phyloP scores from a whole-genome alignment of 2,888 invertebrate genomes.

The Timema cristinae region DNA sequence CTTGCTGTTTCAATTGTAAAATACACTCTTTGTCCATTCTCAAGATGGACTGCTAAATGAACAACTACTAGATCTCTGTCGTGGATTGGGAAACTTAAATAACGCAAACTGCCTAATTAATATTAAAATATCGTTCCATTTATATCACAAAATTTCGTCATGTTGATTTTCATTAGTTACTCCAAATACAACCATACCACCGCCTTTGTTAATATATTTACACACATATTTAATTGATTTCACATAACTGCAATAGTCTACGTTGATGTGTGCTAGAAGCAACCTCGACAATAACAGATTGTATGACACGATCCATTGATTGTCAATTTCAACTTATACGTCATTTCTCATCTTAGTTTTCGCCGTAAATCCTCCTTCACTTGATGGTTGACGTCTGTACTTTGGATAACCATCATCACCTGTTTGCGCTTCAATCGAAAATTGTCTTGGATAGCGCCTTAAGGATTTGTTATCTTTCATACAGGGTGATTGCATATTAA shows the following conservation, averaged over 20 bases:
- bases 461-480: too few species aligned
- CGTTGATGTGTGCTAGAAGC: neutral
- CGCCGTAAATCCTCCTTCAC: too few species aligned
- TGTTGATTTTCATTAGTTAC: neutral
- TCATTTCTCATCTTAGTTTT: too few species aligned
- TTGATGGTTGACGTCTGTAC: too few species aligned
- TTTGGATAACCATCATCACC: too few species aligned
- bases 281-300: neutral
- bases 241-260: neutral
- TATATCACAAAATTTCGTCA: neutral
- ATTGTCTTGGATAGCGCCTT: too few species aligned
- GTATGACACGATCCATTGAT: slow-evolving; percentile 3
- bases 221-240: neutral
- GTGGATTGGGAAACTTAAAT: neutral
- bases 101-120: neutral
- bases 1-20: neutral
- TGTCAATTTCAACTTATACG: too few species aligned
- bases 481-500: too few species aligned
- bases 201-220: slow-evolving; percentile 6
- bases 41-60: neutral
- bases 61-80: neutral
- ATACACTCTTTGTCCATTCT: neutral
- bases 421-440: too few species aligned
- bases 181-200: neutral
- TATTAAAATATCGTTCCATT: too few species aligned